Percentiles rank a stretch among this genome's conserved stretches.
Evolutionary conservation across 2,113 vertebrate species (phyloP).

Genomic region (Ramphastos sulfuratus): DNA sequence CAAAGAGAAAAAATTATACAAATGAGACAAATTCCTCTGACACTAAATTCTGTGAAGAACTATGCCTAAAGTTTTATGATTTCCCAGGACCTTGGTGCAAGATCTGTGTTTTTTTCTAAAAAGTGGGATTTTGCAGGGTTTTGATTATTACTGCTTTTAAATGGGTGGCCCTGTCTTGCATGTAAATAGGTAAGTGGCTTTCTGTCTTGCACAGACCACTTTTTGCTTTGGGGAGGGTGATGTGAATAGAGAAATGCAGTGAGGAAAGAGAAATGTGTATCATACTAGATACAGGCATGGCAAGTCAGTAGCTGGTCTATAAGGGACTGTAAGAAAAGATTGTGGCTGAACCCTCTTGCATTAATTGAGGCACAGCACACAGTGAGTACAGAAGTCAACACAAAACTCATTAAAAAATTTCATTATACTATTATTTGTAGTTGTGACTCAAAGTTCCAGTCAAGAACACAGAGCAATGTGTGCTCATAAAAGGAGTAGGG

Average conservation of each 20-base stretch:
- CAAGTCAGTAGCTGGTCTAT: not conserved
- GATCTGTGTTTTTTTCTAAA: not conserved
- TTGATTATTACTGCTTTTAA: not conserved
- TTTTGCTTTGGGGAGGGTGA: not conserved
- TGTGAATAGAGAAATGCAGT: not conserved
- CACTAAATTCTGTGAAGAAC: not conserved
- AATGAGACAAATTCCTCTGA: not conserved
- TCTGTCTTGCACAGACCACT: not conserved
- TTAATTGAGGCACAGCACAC: not conserved
- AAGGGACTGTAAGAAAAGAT: not conserved
- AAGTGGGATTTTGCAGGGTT: not conserved
- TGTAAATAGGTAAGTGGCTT: not conserved
- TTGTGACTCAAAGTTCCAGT: not conserved
- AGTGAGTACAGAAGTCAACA: rapidly evolving
- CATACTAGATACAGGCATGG: not conserved
- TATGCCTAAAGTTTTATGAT: not conserved
- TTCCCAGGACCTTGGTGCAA: not conserved
- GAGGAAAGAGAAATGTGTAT: not conserved
- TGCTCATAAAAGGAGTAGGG: not conserved
- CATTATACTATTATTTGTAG: slow-evolving; percentile 20
- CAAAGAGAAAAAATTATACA: not conserved
- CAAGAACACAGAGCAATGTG: not conserved
- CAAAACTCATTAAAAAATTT: slow-evolving; percentile 5
- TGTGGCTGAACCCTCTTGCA: not conserved
- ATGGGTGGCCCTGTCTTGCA: not conserved